Conservation (phyloP, 2,113 vertebrate species). For the Syngnathus typhle region DNA sequence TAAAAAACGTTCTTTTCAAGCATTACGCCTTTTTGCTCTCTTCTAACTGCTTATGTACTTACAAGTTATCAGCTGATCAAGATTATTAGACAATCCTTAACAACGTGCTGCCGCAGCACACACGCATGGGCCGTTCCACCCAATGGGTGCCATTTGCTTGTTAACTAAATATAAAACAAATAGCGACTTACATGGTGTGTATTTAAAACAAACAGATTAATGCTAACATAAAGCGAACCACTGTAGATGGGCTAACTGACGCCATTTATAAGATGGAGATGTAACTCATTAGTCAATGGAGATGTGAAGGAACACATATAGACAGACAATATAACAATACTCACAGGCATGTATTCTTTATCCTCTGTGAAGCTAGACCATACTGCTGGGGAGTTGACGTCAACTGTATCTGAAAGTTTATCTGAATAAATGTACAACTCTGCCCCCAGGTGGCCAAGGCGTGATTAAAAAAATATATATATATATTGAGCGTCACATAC, state of each 20-base stretch:
- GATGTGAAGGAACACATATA: too few species aligned
- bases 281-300: too few species aligned
- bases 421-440: too few species aligned
- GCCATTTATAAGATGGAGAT: too few species aligned
- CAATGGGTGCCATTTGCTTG: not conserved
- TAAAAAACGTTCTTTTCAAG: not conserved
- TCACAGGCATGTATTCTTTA: too few species aligned
- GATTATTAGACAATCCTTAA: constrained; percentile 2
- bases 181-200: too few species aligned
- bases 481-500: not conserved
- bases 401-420: too few species aligned
- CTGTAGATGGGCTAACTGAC: not conserved
- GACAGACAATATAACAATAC: too few species aligned
- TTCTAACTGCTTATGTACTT: not conserved
- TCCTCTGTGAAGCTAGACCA: too few species aligned
- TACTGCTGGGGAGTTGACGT: too few species aligned
- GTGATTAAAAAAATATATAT: not conserved
- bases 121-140: not conserved
- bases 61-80: not conserved
- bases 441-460: too few species aligned
- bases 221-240: not conserved
- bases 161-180: not conserved
- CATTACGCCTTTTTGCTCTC: not conserved
- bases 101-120: not conserved
- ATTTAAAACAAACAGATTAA: too few species aligned